phyloP scores from a whole-genome alignment of 2,888 invertebrate species.

The Fragum whitleyi region DNA sequence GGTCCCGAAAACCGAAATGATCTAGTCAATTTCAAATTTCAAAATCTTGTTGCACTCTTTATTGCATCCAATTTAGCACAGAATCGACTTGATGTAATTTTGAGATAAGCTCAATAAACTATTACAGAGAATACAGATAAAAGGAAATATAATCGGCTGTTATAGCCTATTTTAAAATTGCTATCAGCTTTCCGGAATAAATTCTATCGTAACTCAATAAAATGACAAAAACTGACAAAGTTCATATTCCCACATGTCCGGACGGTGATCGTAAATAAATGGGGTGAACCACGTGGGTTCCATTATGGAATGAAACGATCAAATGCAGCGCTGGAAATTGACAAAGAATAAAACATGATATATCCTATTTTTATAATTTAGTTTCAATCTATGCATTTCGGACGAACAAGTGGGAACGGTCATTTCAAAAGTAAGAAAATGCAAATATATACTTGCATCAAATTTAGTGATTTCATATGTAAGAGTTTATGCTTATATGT shows the following conservation, averaged over 20 bases:
- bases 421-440: too few species aligned
- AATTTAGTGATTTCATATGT: too few species aligned
- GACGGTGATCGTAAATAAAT: neutral
- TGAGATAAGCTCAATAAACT: neutral
- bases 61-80: too few species aligned
- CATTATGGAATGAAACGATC: neutral
- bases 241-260: neutral
- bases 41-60: too few species aligned
- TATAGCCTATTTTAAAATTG: constrained; percentile 4
- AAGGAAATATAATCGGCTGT: constrained; percentile 1
- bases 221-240: neutral
- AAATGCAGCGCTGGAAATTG: neutral
- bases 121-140: neutral
- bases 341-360: too few species aligned
- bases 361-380: too few species aligned
- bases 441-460: too few species aligned
- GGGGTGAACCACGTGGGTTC: neutral
- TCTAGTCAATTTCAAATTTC: too few species aligned
- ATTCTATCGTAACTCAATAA: neutral
- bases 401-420: too few species aligned
- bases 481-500: too few species aligned
- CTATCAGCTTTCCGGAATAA: constrained; percentile 1
- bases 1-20: too few species aligned
- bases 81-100: neutral
- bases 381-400: too few species aligned